Base-by-base conservation (phyloP, 1,140 invertebrate genomes). In the Lepidurus packardi region DNA sequence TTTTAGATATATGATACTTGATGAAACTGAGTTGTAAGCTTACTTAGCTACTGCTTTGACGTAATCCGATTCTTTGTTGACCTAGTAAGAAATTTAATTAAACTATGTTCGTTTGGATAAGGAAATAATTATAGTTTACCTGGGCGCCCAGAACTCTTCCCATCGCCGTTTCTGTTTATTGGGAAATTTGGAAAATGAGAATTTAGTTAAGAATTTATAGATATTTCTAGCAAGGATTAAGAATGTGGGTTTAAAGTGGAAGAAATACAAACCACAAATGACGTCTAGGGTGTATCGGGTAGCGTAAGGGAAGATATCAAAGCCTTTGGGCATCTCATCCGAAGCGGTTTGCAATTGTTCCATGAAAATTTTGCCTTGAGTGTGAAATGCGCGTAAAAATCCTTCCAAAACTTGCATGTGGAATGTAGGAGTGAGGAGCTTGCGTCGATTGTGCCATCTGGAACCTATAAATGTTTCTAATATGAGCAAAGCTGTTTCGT, bases 381-480 rank as follows among this genome's bases (percentile, higher is more conserved):
- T 90, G 81, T 92, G 91, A 84, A 97, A 94, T 0, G 95, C 89
- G 25, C 90, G 89, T 10, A 94, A 82, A 82, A 96, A 97, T 80
- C 93, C 90, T 80, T 97, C 91, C 65, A 97, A 86, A 74, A 97
- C 94, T 78, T 91, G 89, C 82, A 95, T 95, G 85, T 96, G 95
- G 84, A 97, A 97, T 0, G 94, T 91, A 34, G 95, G 95, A 1
- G 94, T 97, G 8, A 97, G 91, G 82, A 97, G 89, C 86, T 95
- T 94, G 76, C 95, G 87, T 16, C 93, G 86, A 0, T 84, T 82
- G 74, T 90, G 89, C 94, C 95, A 97, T 85, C 90, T 90, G 7
- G 83, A 82, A 73, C 82, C 83, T 81, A 85, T 85, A 82, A 89
- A 89, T 41, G 91, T 92, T 0, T 84, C 3, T 94, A 84, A 41